Evolutionary conservation across 2,113 vertebrate species (phyloP).

Genomic region (Vanacampus margaritifer): DNA sequence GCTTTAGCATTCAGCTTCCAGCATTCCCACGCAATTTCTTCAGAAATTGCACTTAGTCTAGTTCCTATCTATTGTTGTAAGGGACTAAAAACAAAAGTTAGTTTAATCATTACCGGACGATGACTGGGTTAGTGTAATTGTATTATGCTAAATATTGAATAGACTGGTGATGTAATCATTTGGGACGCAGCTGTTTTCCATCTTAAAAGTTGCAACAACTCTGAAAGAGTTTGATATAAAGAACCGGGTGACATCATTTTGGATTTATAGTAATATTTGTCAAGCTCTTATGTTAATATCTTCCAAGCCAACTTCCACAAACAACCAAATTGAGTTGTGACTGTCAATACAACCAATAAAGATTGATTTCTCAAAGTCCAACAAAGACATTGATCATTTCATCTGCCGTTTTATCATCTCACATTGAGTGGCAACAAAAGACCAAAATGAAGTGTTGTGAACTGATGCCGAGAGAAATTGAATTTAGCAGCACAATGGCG

Average conservation of each 20-base stretch:
- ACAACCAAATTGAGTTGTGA: background rate
- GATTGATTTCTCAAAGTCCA: background rate
- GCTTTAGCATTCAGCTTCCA: no score
- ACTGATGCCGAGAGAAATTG: constrained; percentile 25
- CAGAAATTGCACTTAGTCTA: no score
- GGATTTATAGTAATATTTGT: background rate
- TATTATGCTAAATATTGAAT: no score
- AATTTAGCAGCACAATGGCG: constrained; percentile 45
- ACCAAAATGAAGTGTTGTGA: constrained; percentile 11
- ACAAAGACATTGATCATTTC: background rate
- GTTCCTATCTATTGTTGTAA: no score
- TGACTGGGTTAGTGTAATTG: no score
- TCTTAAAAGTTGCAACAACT: background rate
- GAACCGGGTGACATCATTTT: background rate
- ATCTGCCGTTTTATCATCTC: background rate
- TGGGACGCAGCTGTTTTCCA: no score
- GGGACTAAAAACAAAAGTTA: no score
- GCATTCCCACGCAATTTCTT: no score
- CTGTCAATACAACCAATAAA: background rate
- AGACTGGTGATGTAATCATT: no score
- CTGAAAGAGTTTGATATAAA: background rate
- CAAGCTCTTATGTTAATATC: background rate
- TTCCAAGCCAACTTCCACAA: background rate
- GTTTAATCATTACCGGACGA: no score
- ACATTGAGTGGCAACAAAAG: constrained; percentile 6